Base-by-base conservation (phyloP, 2,888 invertebrate genomes). In the Rotaria magnacalcarata region DNA sequence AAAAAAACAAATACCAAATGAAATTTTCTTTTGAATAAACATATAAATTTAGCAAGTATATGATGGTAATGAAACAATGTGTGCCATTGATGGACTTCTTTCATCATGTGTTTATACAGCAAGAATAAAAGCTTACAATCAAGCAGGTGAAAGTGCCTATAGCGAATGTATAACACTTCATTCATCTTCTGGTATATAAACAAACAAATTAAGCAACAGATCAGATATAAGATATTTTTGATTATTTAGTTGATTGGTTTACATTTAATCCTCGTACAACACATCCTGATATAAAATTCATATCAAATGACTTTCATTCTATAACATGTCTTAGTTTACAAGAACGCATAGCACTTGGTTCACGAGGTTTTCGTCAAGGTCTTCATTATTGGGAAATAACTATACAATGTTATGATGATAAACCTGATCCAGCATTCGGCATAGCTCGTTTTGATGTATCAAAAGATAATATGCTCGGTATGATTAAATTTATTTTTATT, bases 91-190 rank as follows among this genome's bases (percentile, higher is more conserved):
- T 91, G 97, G 97, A 0, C 93, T 98, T 84, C 97, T 97, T 92
- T 97, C 97, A 93, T 96, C 97, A 92, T 96, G 96, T 88, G 93
- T 97, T 92, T 98, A 98, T 93, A 96, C 96, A 90, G 97, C 96
- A 50, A 93, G 97, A 86, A 96, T 97, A 87, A 96, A 96, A 91
- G 96, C 96, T 16, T 96, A 96, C 92, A 97, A 97, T 92, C 95
- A 95, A 89, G 95, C 96, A 60, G 96, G 97, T 21, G 95, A 96
- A 92, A 96, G 96, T 88, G 94, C 95, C 88, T 97, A 97, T 93
- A 96, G 96, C 88, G 96, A 96, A 90, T 93, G 96, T 88, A 95
- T 98, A 90, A 96, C 96, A 87, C 93, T 98, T 87, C 97, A 97
- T 92, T 98, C 98, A 56, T 96, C 97, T 54, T 96, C 96, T 93